Conservation (phyloP, 2,888 invertebrate species). For the Gastracanthus pulcherrimus region DNA sequence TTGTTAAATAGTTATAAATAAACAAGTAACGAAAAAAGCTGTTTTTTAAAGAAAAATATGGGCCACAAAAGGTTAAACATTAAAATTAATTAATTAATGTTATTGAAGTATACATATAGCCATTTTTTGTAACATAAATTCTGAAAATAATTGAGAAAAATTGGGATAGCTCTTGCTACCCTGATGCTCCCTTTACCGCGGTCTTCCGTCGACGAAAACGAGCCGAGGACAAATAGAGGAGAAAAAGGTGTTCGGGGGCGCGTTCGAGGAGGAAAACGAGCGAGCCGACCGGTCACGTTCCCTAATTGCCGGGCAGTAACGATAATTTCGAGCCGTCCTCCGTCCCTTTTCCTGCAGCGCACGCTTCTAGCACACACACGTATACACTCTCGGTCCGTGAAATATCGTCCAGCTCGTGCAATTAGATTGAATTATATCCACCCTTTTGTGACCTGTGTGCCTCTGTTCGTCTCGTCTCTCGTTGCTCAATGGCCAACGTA, state of each 20-base stretch:
- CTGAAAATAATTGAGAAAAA: too few species aligned
- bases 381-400: not conserved
- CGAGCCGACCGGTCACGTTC: conserved; percentile 69
- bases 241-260: not conserved
- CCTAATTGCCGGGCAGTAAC: conserved; percentile 69
- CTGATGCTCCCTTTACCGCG: too few species aligned
- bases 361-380: not conserved
- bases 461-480: not conserved
- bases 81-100: too few species aligned
- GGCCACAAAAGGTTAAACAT: too few species aligned
- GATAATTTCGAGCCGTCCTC: conserved; percentile 34
- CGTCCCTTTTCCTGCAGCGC: not conserved
- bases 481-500: not conserved
- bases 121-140: too few species aligned
- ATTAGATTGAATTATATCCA: conserved; percentile 49
- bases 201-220: not conserved
- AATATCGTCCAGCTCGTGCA: conserved; percentile 38
- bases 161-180: too few species aligned
- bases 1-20: too few species aligned
- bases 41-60: too few species aligned
- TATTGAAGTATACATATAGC: too few species aligned
- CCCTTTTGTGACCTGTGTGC: conserved; percentile 27
- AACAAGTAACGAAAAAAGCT: too few species aligned
- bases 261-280: conserved; percentile 50
- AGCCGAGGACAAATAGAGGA: not conserved